Evolutionary conservation across 35 echinoderm and acorn worm species (phyloP).

Genomic region (Apostichopus parvimensis): DNA sequence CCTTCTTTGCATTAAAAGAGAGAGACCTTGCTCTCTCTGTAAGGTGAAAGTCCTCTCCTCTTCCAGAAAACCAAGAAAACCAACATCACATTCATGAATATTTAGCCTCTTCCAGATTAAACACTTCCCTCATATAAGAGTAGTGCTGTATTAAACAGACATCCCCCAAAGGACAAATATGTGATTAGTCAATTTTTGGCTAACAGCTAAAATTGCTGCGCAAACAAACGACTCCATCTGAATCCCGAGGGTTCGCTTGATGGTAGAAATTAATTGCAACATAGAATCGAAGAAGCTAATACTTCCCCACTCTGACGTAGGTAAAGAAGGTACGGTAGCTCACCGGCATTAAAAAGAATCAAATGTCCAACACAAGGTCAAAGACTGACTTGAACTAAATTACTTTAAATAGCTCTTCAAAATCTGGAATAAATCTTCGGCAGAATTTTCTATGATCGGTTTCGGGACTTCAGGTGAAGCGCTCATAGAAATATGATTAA

Average conservation of each 20-base stretch:
- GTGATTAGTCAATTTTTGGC: conserved; percentile 49
- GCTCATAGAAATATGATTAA: too few species aligned
- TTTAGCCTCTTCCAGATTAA: neutral
- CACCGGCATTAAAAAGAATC: neutral
- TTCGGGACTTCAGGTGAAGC: too few species aligned
- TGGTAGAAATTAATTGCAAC: conserved; percentile 49
- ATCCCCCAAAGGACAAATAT: conserved; percentile 41
- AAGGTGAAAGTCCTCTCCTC: neutral
- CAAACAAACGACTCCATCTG: conserved; percentile 5
- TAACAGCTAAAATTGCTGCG: conserved; percentile 38
- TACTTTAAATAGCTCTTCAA: neutral
- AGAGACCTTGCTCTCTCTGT: neutral
- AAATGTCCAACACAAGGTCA: neutral
- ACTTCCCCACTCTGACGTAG: conserved; percentile 1
- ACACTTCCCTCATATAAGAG: neutral
- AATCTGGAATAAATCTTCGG: neutral
- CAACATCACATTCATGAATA: neutral
- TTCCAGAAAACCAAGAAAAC: neutral
- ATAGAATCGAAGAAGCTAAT: conserved; percentile 1
- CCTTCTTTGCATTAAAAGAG: too few species aligned
- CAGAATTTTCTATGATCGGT: neutral
- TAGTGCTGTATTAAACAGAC: neutral
- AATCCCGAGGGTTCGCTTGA: conserved; percentile 12
- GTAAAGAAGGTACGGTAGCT: neutral
- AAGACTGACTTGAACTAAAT: conserved; percentile 1